Base-by-base conservation (phyloP, 1,140 invertebrate species). In the Orius insidiosus region DNA sequence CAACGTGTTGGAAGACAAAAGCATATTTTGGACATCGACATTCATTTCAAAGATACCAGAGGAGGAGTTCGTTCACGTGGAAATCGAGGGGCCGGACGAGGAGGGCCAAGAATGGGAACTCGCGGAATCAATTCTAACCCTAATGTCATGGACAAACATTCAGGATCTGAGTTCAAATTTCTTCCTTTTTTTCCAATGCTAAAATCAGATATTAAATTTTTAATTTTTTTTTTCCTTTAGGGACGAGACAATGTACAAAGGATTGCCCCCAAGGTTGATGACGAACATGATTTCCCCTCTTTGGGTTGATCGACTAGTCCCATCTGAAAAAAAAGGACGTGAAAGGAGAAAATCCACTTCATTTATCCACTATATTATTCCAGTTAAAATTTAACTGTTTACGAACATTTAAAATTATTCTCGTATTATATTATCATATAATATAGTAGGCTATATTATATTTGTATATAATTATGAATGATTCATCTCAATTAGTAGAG, bases 281-380 rank as follows among this genome's bases (percentile, higher is more conserved):
- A 95, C 67, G 88, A 88, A 68, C 79, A 83, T 59, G 88, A 92
- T 68, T 94, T 95, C 67, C 90, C 90, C 52, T 87, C 85, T 56
- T 70, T 92, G 60, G 80, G 81, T 62, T 85, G 80, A 72, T 24
- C 24, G 24, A 24, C 24, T 24, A 24, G 24, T 24, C 24, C 24
- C 24, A 24, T 24, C 24, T 7, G 24, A 24, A 24, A 3, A 24
- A 24, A 24, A 24, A 24, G 7, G 24, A 3, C 3, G 7, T 4
- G 24, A 24, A 24, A 24, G 7, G 7, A 24, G 7, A 24, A 24
- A 24, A 3, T 7, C 24, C 24, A 24, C 24, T 24, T 24, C 24
- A 24, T 24, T 24, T 4, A 24, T 24, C 24, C 24, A 24, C 3
- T 24, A 24, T 24, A 24, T 24, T 24, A 24, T 24, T 24, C 24